Conservation (phyloP, 1,140 invertebrate genomes). For the Philaenus spumarius region DNA sequence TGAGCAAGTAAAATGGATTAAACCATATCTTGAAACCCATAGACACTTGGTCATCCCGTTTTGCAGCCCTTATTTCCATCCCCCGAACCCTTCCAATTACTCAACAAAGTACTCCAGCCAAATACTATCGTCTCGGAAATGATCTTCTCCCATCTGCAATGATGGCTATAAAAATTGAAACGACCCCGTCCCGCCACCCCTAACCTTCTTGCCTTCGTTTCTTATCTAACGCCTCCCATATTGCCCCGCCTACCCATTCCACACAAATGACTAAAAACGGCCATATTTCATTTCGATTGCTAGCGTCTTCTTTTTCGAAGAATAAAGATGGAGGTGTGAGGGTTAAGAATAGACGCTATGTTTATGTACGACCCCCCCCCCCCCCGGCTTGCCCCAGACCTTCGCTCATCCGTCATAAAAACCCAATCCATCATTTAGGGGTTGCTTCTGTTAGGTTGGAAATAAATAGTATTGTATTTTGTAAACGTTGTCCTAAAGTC, state of each 20-base stretch:
- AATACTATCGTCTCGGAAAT: constrained; percentile 14
- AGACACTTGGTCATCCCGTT: neutral
- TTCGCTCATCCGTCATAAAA: no score
- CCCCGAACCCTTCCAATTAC: neutral
- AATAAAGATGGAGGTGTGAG: neutral
- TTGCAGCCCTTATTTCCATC: neutral
- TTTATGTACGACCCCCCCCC: neutral
- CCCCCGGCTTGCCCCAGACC: neutral
- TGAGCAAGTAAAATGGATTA: no score
- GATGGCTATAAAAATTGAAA: constrained; percentile 23
- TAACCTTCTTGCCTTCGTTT: constrained; percentile 6
- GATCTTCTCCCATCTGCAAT: constrained; percentile 19
- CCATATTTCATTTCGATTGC: constrained; percentile 18
- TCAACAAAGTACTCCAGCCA: neutral
- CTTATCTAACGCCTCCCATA: constrained; percentile 21
- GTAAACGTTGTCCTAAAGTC: no score
- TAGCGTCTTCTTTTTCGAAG: constrained; percentile 13
- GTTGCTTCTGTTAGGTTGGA: no score
- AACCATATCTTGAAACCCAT: no score
- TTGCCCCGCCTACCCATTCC: constrained; percentile 8
- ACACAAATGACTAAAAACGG: constrained; percentile 1
- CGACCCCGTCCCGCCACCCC: constrained; percentile 9
- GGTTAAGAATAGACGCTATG: no score
- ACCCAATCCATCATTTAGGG: no score
- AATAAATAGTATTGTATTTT: no score